phyloP scores from a whole-genome alignment of 2,888 invertebrate species.

The Chymomyza amoena region DNA sequence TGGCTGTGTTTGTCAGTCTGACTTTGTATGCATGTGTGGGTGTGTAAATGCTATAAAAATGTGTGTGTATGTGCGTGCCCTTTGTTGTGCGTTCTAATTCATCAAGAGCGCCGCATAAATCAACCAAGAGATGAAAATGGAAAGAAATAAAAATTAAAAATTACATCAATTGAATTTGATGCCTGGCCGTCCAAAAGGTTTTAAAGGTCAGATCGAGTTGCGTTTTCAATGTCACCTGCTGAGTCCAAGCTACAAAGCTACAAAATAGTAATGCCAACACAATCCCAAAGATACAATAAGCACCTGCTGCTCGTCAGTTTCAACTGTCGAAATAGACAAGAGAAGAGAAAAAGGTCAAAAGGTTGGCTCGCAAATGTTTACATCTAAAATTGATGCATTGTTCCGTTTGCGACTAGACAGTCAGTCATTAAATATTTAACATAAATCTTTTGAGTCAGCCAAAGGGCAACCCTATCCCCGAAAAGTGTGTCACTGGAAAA shows the following conservation, averaged over 20 bases:
- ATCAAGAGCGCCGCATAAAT: constrained; percentile 56
- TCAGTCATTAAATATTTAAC: constrained; percentile 37
- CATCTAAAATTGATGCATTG: not conserved
- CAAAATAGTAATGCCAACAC: not conserved
- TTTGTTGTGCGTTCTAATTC: constrained; percentile 42
- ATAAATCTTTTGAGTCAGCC: constrained; percentile 25
- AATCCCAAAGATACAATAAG: constrained; percentile 20
- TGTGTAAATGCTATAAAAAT: not conserved
- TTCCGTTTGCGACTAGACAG: not conserved
- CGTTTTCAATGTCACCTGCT: constrained; percentile 25
- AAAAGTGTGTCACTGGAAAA: constrained; percentile 28
- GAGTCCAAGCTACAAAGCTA: too few species aligned
- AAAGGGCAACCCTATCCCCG: not conserved
- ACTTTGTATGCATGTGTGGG: constrained; percentile 8
- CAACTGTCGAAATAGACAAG: constrained; percentile 7
- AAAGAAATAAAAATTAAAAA: constrained; percentile 21
- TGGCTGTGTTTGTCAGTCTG: not conserved
- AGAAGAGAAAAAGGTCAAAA: constrained; percentile 44
- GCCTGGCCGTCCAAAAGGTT: not conserved
- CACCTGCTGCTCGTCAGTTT: not conserved
- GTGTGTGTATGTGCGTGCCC: not conserved
- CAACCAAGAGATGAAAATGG: constrained; percentile 26
- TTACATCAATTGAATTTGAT: not conserved
- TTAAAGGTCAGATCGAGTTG: not conserved
- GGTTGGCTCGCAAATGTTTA: constrained; percentile 12